A percentile compares a stretch with the other conserved stretches of the same genome.
These are phyloP conservation scores for Norana najaformis DNA, from an alignment of 2,888 invertebrate genomes.

Conservation along the genomic window DNA sequence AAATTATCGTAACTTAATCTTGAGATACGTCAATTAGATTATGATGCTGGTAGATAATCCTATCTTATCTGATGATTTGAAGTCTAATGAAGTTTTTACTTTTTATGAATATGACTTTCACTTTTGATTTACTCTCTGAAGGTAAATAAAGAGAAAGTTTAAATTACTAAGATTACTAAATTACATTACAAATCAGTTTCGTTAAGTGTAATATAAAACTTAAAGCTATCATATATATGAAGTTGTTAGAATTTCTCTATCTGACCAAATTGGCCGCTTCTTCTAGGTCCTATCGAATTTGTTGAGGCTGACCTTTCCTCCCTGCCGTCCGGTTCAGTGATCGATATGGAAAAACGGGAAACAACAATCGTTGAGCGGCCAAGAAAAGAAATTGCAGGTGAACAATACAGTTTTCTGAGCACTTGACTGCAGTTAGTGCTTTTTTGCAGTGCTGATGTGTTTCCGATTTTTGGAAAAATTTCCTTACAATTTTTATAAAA, in stretches of 20 bases:
- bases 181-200: not conserved
- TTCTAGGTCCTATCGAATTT: constrained; percentile 64
- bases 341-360: constrained; percentile 42
- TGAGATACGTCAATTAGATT: too few species aligned
- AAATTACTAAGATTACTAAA: not conserved
- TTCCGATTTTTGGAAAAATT: not conserved
- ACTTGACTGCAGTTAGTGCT: not conserved
- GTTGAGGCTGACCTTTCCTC: constrained; percentile 64
- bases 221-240: not conserved
- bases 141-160: not conserved
- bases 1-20: too few species aligned
- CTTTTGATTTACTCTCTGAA: not conserved
- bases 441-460: not conserved
- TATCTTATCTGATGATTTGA: too few species aligned
- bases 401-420: not conserved
- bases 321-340: constrained; percentile 45
- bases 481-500: not conserved
- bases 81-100: not conserved
- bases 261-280: not conserved
- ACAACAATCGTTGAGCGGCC: constrained; percentile 41
- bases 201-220: not conserved
- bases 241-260: not conserved
- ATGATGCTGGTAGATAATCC: too few species aligned
- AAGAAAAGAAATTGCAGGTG: constrained; percentile 36
- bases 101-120: not conserved